Evolutionary conservation across 2,888 invertebrate species (phyloP).

Genomic region (Thalpophila matura): DNA sequence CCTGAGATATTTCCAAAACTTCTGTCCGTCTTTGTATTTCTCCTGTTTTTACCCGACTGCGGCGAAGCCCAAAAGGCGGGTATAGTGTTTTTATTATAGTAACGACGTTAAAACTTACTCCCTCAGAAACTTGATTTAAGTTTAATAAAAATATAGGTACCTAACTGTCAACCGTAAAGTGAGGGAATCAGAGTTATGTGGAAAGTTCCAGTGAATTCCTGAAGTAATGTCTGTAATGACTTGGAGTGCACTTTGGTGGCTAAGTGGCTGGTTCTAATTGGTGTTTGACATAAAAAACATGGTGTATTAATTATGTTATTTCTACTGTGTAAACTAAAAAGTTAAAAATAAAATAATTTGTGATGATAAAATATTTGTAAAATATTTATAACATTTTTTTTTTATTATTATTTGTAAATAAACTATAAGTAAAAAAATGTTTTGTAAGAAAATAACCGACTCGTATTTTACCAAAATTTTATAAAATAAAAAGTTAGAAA

Average conservation of each 20-base stretch:
- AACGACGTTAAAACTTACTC: conserved; percentile 45
- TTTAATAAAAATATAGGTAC: conserved; percentile 51
- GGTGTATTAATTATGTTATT: background rate
- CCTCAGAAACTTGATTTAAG: conserved; percentile 48
- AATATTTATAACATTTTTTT: too few relatives aligned
- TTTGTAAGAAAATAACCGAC: too few relatives aligned
- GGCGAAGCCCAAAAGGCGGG: too few relatives aligned
- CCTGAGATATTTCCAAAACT: conserved; percentile 6
- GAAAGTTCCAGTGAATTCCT: conserved; percentile 23
- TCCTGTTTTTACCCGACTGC: too few relatives aligned
- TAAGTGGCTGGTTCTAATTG: conserved; percentile 35
- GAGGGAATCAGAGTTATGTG: conserved; percentile 28
- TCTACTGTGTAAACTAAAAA: background rate
- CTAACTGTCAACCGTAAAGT: conserved; percentile 40
- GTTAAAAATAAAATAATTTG: background rate
- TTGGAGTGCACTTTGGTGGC: conserved; percentile 28
- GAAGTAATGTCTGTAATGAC: conserved; percentile 39
- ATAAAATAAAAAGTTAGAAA: too few relatives aligned
- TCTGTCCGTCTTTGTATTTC: conserved; percentile 9
- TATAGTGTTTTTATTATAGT: conserved; percentile 54
- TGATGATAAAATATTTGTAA: too few relatives aligned
- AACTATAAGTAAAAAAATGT: too few relatives aligned
- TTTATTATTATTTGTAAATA: too few relatives aligned
- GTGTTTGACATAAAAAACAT: conserved; percentile 16
- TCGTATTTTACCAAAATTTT: too few relatives aligned